Evolutionary conservation across 2,797 vertebrate genomes (phyloP).

Genomic region (Microctenopoma lineatum): DNA sequence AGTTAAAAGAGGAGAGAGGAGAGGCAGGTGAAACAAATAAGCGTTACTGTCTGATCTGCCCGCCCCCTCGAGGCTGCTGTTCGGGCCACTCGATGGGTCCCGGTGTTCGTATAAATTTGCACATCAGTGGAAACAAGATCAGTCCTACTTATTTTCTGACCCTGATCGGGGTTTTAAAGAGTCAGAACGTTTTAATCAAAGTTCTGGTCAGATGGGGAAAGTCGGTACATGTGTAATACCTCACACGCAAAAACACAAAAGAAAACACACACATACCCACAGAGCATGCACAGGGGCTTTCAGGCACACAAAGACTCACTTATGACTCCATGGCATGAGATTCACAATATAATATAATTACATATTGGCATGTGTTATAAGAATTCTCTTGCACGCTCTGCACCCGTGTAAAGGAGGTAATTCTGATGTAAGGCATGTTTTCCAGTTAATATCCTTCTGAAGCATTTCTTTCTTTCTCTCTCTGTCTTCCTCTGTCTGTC

Average conservation of each 20-base stretch:
- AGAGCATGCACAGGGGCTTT: conserved; percentile 40
- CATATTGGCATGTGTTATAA: conserved; percentile 55
- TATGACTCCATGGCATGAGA: conserved; percentile 48
- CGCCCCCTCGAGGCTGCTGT: conserved; percentile 34
- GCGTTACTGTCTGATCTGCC: conserved; percentile 42
- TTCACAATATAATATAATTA: conserved; percentile 64
- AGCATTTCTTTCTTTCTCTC: conserved; percentile 27
- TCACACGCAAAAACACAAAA: conserved; percentile 16
- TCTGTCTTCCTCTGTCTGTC: conserved; percentile 21
- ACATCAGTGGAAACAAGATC: conserved; percentile 29
- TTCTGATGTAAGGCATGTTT: conserved; percentile 59
- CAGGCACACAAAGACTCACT: conserved; percentile 56
- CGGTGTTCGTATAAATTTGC: not conserved
- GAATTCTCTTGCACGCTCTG: conserved; percentile 59
- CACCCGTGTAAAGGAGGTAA: conserved; percentile 55
- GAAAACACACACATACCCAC: not conserved
- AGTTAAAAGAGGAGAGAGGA: conserved; percentile 41
- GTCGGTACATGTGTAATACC: conserved; percentile 53
- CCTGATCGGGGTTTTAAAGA: conserved; percentile 34
- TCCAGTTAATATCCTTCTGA: conserved; percentile 42
- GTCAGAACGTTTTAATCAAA: conserved; percentile 15
- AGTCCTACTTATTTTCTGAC: conserved; percentile 25
- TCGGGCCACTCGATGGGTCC: not conserved
- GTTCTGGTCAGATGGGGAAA: not conserved
- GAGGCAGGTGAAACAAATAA: conserved; percentile 59